These are phyloP conservation scores for Cephonodes hylas DNA, from an alignment of 2,888 invertebrate species.

Conservation along the genomic window DNA sequence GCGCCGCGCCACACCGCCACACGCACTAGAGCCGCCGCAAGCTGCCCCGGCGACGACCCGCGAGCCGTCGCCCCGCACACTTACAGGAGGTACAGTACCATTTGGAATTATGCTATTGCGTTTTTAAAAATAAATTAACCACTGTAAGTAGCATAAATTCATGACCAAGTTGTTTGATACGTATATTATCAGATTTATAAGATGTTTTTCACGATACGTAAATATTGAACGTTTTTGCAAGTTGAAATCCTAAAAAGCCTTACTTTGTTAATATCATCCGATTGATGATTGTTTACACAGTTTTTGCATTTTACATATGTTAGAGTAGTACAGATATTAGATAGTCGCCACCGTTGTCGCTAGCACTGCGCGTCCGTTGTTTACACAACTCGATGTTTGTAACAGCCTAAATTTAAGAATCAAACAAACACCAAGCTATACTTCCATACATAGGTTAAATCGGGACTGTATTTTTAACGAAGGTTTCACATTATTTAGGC, in stretches of 20 bases:
- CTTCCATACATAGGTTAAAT: not conserved
- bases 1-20: not conserved
- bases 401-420: not conserved
- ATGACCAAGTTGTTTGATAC: conserved; percentile 9
- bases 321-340: not conserved
- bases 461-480: not conserved
- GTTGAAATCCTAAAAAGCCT: not conserved
- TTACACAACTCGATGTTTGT: not conserved
- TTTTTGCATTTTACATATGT: not conserved
- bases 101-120: conserved; percentile 6
- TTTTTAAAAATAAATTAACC: conserved; percentile 4
- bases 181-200: conserved; percentile 2
- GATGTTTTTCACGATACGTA: conserved; percentile 5
- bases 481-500: not conserved
- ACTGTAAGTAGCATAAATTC: conserved; percentile 1
- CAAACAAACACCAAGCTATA: not conserved
- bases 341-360: not conserved
- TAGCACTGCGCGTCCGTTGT: not conserved
- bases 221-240: not conserved
- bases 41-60: not conserved
- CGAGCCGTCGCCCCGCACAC: not conserved
- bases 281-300: not conserved
- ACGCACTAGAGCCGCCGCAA: not conserved
- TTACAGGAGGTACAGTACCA: conserved; percentile 4
- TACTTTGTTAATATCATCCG: not conserved